Conservation (phyloP, 2,888 invertebrate genomes). For the Coelinius sp. region DNA sequence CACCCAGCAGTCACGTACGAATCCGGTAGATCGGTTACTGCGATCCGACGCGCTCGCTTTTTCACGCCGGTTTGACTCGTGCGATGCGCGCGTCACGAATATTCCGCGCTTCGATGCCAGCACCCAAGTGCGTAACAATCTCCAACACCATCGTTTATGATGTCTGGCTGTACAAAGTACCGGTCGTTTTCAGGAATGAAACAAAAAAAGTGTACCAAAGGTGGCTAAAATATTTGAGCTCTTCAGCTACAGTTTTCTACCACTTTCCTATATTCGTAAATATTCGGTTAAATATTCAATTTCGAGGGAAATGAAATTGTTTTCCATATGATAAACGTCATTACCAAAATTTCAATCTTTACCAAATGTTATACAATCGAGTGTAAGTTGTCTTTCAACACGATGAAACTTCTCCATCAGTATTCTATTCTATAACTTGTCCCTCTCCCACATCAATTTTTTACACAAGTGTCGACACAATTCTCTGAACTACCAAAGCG, state of each 20-base stretch:
- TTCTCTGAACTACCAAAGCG: constrained; percentile 52
- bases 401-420: no score
- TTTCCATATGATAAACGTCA: no score
- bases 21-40: constrained; percentile 46
- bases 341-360: no score
- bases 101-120: constrained; percentile 39
- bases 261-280: no score
- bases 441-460: no score
- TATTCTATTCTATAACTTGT: no score
- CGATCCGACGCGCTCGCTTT: constrained; percentile 49
- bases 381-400: no score
- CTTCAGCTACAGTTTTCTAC: no score
- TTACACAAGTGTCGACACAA: constrained; percentile 24
- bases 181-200: not conserved
- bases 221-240: no score
- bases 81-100: constrained; percentile 46
- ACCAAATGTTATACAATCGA: no score
- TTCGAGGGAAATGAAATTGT: no score
- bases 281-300: no score
- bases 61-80: constrained; percentile 46
- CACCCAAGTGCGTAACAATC: constrained; percentile 23
- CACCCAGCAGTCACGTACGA: constrained; percentile 46
- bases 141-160: constrained; percentile 27
- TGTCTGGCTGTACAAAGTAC: not conserved
- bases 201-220: not conserved